phyloP scores from a whole-genome alignment of 2,113 vertebrate genomes.

The Nesoenas mayeri region DNA sequence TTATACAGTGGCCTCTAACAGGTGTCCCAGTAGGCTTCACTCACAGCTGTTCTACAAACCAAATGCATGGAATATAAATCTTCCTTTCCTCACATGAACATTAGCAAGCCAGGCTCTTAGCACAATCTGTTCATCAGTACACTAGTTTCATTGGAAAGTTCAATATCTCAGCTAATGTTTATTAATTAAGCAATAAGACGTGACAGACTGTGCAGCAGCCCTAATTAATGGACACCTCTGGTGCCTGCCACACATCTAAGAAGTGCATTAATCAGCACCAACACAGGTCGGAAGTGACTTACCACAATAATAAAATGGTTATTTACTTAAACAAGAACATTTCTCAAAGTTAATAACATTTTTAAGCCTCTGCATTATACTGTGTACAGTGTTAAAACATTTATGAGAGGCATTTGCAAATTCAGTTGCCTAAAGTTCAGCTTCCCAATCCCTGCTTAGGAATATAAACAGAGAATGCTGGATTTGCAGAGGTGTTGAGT shows the following conservation, averaged over 20 bases:
- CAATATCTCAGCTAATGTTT: slow-evolving; percentile 66
- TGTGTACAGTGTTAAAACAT: background rate
- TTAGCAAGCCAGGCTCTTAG: slow-evolving; percentile 17
- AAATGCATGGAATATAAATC: slow-evolving; percentile 55
- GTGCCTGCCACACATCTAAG: slow-evolving; percentile 53
- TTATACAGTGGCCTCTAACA: slow-evolving; percentile 56
- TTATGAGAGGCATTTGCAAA: background rate
- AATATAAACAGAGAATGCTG: background rate
- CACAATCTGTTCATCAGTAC: slow-evolving; percentile 55
- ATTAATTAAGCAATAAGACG: slow-evolving; percentile 72
- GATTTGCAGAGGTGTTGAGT: background rate
- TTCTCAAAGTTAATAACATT: slow-evolving; percentile 15
- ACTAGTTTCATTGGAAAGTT: slow-evolving; percentile 50
- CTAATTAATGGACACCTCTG: slow-evolving; percentile 67
- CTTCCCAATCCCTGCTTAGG: background rate
- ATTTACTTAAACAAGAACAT: slow-evolving; percentile 41
- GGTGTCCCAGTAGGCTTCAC: slow-evolving; percentile 45
- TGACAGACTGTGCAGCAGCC: slow-evolving; percentile 52
- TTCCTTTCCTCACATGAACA: slow-evolving; percentile 43
- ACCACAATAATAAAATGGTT: slow-evolving; percentile 40
- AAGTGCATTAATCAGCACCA: slow-evolving; percentile 56
- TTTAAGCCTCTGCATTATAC: background rate
- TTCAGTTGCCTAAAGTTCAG: background rate
- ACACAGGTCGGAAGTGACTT: slow-evolving; percentile 27
- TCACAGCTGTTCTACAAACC: slow-evolving; percentile 59